Evolutionary conservation across 2,888 invertebrate genomes (phyloP), one percentile per base, ranked within the genome.

Genomic region (Athalia cordata): DNA sequence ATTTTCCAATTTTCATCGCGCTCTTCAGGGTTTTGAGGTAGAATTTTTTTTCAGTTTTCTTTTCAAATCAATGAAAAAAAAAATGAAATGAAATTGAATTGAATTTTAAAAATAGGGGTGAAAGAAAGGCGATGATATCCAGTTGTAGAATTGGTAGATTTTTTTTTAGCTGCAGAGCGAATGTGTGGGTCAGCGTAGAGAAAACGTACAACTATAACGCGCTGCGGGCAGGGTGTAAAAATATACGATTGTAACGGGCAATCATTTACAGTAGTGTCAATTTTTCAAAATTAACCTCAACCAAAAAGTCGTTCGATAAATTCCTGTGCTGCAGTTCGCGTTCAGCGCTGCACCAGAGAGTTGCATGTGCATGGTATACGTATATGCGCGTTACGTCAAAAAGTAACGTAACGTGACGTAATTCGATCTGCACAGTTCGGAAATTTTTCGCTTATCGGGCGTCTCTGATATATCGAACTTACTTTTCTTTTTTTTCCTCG

Each of bases 221-320:
- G 52, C 13, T 29, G 64, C 43, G 64, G 43, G 11, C 47, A 64
- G 29, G 55, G 7, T 9, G 50, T 15, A 67, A 67, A 67, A 67
- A 67, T 67, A 67, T 67, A 67, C 13, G 67, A 67, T 50, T 67
- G 49, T 49, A 50, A 45, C 50, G 5, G 62, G 62, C 15, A 4
- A 64, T 49, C 57, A 72, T 75, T 61, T 50, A 50, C 13, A 62
- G 62, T 62, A 50, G 83, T 83, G 83, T 81, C 84, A 83, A 87
- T 87, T 87, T 86, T 85, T 87, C 85, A 86, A 85, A 86, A 85
- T 85, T 83, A 86, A 84, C 83, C 79, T n/a, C 7, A 83, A 87
- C 86, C 83, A 85, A 86, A 86, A 86, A 83, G 81, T 81, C 81
- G 83, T 82, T 80, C 85, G 82, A 87, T 87, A 88, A 87, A 87